Percentiles rank a stretch among this genome's conserved stretches.
phyloP scores from a whole-genome alignment of 1,140 invertebrate species.

The Diachasmimorpha longicaudata region DNA sequence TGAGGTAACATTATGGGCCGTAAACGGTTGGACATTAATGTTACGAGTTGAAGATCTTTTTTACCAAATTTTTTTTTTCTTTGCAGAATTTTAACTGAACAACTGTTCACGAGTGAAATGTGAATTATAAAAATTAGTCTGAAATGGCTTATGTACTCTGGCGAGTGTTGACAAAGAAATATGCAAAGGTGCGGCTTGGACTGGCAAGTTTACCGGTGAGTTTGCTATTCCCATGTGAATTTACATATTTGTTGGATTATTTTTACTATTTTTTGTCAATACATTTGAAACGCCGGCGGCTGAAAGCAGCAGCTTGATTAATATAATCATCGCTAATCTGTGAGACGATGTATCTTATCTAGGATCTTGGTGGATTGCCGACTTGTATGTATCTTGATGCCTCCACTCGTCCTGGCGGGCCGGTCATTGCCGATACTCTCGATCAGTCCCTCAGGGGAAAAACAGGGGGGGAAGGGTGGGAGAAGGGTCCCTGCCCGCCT shows the following conservation, averaged over 20 bases:
- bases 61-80: neutral
- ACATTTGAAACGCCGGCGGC: neutral
- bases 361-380: neutral
- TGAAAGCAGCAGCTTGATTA: neutral
- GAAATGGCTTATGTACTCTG: slow-evolving; percentile 63
- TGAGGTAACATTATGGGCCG: slow-evolving; percentile 15
- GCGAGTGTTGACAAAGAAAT: slow-evolving; percentile 63
- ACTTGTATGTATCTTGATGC: slow-evolving; percentile 3
- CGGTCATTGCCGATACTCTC: slow-evolving; percentile 39
- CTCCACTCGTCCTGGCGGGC: slow-evolving; percentile 32
- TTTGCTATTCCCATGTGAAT: slow-evolving; percentile 18
- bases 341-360: neutral
- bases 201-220: slow-evolving; percentile 59
- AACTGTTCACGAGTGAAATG: neutral
- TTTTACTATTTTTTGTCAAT: neutral
- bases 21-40: slow-evolving; percentile 10
- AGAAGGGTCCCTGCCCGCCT: neutral
- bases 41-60: neutral
- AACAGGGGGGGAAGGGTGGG: no score
- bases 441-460: neutral
- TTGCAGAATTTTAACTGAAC: neutral
- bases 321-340: slow-evolving; percentile 12
- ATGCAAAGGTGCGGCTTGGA: slow-evolving; percentile 60
- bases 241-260: neutral
- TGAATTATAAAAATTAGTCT: slow-evolving; percentile 21